Evolutionary conservation across 2,797 vertebrate genomes (phyloP).

Genomic region (Cirrhinus mrigala): DNA sequence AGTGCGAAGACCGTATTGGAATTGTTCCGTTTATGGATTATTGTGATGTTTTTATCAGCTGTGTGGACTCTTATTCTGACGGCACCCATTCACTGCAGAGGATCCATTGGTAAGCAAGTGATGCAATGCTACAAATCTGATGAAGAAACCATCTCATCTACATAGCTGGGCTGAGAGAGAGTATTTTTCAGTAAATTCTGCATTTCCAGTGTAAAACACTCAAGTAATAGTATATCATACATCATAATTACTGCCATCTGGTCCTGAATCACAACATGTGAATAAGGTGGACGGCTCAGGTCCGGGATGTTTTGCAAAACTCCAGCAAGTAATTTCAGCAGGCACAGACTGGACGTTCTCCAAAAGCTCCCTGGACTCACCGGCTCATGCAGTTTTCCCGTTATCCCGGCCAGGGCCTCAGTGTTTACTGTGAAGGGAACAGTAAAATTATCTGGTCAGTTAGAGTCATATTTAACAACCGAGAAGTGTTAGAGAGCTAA

Average conservation of each 20-base stretch:
- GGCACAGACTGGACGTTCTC: constrained; percentile 22
- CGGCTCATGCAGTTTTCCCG: neutral
- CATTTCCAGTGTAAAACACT: neutral
- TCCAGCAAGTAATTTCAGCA: neutral
- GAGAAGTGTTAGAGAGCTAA: neutral
- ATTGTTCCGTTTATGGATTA: too few species aligned
- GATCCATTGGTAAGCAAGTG: neutral
- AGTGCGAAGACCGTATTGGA: too few species aligned
- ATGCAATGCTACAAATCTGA: neutral
- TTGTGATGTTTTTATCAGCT: too few species aligned
- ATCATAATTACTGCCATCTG: neutral
- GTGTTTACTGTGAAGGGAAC: neutral
- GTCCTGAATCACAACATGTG: neutral
- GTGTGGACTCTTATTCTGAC: neutral
- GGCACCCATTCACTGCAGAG: neutral
- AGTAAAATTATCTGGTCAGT: neutral
- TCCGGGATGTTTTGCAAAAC: neutral
- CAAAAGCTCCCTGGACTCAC: neutral
- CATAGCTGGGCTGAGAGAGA: neutral
- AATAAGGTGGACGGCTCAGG: neutral
- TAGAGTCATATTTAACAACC: neutral
- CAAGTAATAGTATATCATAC: neutral
- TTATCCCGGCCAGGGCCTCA: neutral
- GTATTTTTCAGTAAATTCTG: neutral
- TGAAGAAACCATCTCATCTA: neutral